Percentiles rank a stretch among this genome's conserved stretches.
Evolutionary conservation across 2,888 invertebrate genomes (phyloP).

Genomic region (Arrhopalites spinosus): DNA sequence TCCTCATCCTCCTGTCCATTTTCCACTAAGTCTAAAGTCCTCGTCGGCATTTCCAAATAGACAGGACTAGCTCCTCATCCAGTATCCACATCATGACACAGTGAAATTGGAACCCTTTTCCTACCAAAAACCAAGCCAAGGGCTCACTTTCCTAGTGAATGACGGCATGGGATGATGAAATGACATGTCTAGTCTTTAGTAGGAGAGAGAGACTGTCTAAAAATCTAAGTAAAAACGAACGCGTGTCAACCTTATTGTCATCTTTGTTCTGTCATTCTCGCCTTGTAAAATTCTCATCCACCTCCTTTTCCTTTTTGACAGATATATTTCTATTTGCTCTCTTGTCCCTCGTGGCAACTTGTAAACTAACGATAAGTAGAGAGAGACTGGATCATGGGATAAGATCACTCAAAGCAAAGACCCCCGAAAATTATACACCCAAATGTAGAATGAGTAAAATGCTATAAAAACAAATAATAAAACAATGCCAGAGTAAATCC

Average conservation of each 20-base stretch:
- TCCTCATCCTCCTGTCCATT: no score
- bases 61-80: no score
- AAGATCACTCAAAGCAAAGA: background rate
- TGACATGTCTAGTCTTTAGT: background rate
- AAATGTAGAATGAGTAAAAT: background rate
- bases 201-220: background rate
- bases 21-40: no score
- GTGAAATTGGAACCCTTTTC: constrained; percentile 15
- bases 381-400: no score
- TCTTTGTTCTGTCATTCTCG: constrained; percentile 14
- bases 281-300: background rate
- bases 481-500: background rate
- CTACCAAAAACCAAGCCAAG: constrained; percentile 3
- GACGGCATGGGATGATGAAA: background rate
- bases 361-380: no score
- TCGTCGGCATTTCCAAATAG: no score
- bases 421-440: background rate
- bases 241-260: constrained; percentile 11
- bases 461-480: constrained; percentile 1
- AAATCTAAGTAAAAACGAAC: constrained; percentile 12
- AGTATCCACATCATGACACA: background rate
- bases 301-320: constrained; percentile 7
- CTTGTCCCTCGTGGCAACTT: background rate
- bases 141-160: no score
- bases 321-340: constrained; percentile 3